phyloP scores from a whole-genome alignment of 2,888 invertebrate species.

The Apodemia duryi region DNA sequence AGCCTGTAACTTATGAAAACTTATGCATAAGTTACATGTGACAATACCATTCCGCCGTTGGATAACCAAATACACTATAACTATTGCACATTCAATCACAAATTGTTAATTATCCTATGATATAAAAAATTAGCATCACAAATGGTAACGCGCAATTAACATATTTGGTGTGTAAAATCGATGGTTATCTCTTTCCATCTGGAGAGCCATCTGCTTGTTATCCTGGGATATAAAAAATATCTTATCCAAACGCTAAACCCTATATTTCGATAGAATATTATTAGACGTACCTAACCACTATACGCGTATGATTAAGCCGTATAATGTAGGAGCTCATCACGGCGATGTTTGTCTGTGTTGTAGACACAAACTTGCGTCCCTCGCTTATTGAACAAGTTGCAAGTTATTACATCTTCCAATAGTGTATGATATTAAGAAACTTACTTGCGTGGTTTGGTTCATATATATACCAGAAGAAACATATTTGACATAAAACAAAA shows the following conservation, averaged over 20 bases:
- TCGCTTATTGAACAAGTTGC: slow-evolving; percentile 10
- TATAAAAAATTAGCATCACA: too few relatives aligned
- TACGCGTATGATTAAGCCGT: slow-evolving; percentile 29
- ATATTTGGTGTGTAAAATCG: too few relatives aligned
- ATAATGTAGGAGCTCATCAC: slow-evolving; percentile 40
- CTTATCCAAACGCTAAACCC: slow-evolving; percentile 19
- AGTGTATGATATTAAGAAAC: slow-evolving; percentile 11
- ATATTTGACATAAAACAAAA: background rate
- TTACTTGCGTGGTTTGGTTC: background rate
- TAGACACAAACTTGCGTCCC: slow-evolving; percentile 33
- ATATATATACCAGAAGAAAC: background rate
- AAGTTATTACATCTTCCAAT: slow-evolving; percentile 9
- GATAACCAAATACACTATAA: too few relatives aligned
- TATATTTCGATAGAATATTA: background rate
- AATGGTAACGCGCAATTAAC: too few relatives aligned
- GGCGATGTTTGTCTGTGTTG: slow-evolving; percentile 34
- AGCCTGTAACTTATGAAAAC: too few relatives aligned
- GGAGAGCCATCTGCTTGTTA: slow-evolving; percentile 28
- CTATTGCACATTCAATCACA: too few relatives aligned
- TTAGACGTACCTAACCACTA: slow-evolving; percentile 22
- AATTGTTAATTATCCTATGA: slow-evolving; percentile 32
- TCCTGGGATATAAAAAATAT: slow-evolving; percentile 25
- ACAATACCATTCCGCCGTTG: too few relatives aligned
- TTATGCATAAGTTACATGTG: too few relatives aligned
- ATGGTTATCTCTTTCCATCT: too few relatives aligned